A percentile compares a stretch with the other conserved stretches of the same genome.
Conservation (phyloP, 2,113 vertebrate species). For the Myotis brandtii region DNA sequence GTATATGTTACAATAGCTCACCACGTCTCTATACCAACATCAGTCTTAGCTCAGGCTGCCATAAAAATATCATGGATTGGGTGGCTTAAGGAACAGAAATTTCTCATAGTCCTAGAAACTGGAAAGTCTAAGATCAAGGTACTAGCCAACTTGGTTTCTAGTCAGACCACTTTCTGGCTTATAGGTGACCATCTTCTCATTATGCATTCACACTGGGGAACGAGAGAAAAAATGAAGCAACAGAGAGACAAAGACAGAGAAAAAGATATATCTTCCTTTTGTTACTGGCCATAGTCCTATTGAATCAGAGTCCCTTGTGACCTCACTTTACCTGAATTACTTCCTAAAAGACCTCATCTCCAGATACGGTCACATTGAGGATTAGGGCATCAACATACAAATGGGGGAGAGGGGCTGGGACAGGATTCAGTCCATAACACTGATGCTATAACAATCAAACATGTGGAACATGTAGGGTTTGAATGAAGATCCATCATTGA, state of each 20-base stretch:
- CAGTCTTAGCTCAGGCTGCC: not conserved
- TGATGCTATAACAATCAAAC: not conserved
- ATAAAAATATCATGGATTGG: not conserved
- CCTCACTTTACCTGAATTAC: not conserved
- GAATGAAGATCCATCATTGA: not conserved
- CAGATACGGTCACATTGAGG: not conserved
- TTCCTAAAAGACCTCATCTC: not conserved
- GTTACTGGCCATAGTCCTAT: not conserved
- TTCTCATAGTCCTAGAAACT: not conserved
- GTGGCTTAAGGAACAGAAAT: not conserved
- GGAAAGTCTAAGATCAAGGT: not conserved
- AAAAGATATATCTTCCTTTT: not conserved
- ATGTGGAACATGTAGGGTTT: not conserved
- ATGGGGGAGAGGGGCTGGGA: not conserved
- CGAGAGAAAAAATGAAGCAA: not conserved
- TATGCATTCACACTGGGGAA: not conserved
- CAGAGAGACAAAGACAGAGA: not conserved
- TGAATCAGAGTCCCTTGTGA: not conserved
- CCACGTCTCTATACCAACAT: not conserved
- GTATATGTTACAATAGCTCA: not conserved
- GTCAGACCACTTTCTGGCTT: not conserved
- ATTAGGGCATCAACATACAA: not conserved
- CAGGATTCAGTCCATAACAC: not conserved
- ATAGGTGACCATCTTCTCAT: not conserved
- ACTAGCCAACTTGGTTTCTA: not conserved